Conservation (phyloP, 2,888 invertebrate genomes). For the Pristionchus maxplancki region DNA sequence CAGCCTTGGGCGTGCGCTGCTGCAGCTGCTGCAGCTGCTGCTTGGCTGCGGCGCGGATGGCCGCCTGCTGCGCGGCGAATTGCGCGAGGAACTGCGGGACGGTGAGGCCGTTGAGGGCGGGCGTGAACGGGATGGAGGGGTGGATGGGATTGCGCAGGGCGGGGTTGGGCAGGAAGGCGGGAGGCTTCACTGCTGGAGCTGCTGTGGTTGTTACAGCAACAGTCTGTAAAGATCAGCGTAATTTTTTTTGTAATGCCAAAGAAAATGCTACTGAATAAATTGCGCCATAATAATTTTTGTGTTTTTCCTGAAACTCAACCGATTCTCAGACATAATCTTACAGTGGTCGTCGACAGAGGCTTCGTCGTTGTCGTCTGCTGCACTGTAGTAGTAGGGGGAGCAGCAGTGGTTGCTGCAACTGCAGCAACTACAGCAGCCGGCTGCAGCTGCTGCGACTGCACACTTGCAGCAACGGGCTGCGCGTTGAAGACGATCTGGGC, state of each 20-base stretch:
- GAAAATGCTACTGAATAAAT: no score
- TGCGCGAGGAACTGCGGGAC: conserved; percentile 42
- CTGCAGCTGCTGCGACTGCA: conserved; percentile 38
- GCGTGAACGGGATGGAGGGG: conserved; percentile 47
- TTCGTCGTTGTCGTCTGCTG: neutral
- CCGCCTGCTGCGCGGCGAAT: conserved; percentile 10
- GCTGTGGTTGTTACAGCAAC: neutral
- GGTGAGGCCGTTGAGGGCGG: conserved; percentile 33
- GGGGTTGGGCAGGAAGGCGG: neutral
- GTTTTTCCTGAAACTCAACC: neutral
- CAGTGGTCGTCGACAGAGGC: neutral
- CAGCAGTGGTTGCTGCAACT: neutral
- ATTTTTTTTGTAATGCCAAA: no score
- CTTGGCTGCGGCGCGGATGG: conserved; percentile 17
- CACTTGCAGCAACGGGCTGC: neutral
- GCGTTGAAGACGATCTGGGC: conserved; percentile 24
- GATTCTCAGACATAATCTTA: neutral
- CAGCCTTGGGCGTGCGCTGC: conserved; percentile 9
- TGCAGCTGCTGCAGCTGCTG: conserved; percentile 39
- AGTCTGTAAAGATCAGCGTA: no score
- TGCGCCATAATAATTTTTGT: no score
- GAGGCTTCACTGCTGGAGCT: neutral
- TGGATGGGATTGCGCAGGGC: conserved; percentile 32
- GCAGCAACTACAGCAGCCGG: neutral
- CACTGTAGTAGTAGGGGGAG: neutral